Conservation (phyloP, 2,797 vertebrate genomes). For the Nannoperca australis region DNA sequence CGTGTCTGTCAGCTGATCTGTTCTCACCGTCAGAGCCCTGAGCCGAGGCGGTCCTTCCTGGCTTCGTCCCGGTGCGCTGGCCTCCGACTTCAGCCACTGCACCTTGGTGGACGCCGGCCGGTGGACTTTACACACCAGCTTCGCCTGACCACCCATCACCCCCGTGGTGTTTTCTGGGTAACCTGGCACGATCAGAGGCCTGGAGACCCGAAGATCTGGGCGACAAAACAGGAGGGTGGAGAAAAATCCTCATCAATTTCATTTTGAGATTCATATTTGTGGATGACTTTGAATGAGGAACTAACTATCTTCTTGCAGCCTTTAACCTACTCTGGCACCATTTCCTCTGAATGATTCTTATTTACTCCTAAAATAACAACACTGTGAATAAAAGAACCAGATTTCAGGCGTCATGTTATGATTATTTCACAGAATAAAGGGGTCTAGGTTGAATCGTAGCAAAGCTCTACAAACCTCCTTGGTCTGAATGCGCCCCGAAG, state of each 20-base stretch:
- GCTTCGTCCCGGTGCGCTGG: conserved; percentile 20
- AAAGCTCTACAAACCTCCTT: background rate
- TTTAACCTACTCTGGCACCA: background rate
- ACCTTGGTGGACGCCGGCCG: conserved; percentile 80
- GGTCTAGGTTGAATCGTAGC: background rate
- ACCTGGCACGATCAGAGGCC: conserved; percentile 80
- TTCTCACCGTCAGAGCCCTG: conserved; percentile 80
- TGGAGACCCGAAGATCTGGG: conserved; percentile 74
- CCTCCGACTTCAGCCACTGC: conserved; percentile 84
- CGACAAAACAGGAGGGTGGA: too few species aligned
- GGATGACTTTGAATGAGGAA: background rate
- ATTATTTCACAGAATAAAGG: conserved; percentile 4
- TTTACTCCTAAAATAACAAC: background rate
- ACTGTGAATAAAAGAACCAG: background rate
- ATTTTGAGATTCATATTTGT: background rate
- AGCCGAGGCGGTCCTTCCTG: conserved; percentile 63
- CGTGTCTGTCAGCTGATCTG: background rate
- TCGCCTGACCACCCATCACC: conserved; percentile 70
- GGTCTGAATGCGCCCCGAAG: background rate
- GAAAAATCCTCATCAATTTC: background rate
- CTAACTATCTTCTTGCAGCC: background rate
- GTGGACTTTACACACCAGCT: conserved; percentile 84
- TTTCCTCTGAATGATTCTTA: background rate
- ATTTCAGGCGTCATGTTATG: background rate
- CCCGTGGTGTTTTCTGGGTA: conserved; percentile 84